These are phyloP conservation scores for Drosophila tsacasi DNA, from an alignment of 1,140 invertebrate species.

Conservation along the genomic window DNA sequence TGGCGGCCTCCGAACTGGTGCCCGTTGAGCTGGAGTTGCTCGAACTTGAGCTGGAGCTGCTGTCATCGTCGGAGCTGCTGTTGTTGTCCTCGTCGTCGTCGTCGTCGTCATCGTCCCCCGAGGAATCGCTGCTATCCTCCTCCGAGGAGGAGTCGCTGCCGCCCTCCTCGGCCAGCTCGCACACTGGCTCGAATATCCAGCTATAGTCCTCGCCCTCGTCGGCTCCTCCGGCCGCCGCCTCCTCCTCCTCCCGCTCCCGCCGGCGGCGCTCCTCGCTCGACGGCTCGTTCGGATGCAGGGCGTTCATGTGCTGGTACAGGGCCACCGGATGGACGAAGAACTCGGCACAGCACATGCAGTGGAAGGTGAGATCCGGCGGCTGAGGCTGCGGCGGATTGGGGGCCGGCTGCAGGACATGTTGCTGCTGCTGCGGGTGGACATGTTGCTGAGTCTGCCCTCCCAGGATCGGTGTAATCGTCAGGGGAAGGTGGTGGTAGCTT, in stretches of 20 bases:
- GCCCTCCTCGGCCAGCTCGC: slow-evolving; percentile 63
- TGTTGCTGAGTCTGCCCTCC: slow-evolving; percentile 18
- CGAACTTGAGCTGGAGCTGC: slow-evolving; percentile 16
- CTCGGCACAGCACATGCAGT: slow-evolving; percentile 81
- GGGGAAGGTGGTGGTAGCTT: slow-evolving; percentile 70
- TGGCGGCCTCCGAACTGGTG: slow-evolving; percentile 27
- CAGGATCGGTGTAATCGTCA: slow-evolving; percentile 75
- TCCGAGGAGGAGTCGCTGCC: slow-evolving; percentile 38
- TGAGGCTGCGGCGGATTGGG: slow-evolving; percentile 41
- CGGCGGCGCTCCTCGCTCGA: slow-evolving; percentile 14
- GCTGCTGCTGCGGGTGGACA: slow-evolving; percentile 42
- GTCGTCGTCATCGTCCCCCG: slow-evolving; percentile 33
- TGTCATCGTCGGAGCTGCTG: slow-evolving; percentile 42
- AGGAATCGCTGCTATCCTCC: slow-evolving; percentile 44
- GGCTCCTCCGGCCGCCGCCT: not conserved
- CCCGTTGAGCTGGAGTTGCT: slow-evolving; percentile 45
- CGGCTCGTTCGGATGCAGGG: slow-evolving; percentile 60
- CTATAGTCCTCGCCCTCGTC: slow-evolving; percentile 73
- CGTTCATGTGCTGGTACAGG: slow-evolving; percentile 83
- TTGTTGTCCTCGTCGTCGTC: not conserved
- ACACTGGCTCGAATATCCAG: slow-evolving; percentile 82
- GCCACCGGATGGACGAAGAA: slow-evolving; percentile 74
- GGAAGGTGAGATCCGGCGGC: slow-evolving; percentile 82
- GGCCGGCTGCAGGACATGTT: slow-evolving; percentile 38
- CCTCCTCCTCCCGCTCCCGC: slow-evolving; percentile 14